Evolutionary conservation across 1,140 invertebrate species (phyloP).

Genomic region (Penaeus japonicus): DNA sequence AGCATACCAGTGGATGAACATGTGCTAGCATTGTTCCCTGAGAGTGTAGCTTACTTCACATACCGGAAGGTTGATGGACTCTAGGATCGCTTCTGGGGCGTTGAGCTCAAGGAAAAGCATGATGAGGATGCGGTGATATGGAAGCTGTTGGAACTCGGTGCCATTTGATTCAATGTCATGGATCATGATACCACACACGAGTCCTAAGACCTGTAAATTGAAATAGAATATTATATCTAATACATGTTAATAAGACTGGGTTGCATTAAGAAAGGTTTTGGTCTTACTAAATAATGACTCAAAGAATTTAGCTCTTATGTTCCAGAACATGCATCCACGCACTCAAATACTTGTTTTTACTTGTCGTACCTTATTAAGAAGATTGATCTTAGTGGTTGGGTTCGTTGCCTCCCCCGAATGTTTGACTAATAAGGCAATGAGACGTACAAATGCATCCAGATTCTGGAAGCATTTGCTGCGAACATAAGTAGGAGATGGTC

Average conservation of each 20-base stretch:
- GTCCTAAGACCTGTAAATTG: constrained; percentile 77
- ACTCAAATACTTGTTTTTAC: background rate
- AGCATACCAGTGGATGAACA: too few species aligned
- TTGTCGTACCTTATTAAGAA: constrained; percentile 86
- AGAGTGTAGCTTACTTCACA: constrained; percentile 37
- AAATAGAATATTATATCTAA: background rate
- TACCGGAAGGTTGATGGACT: constrained; percentile 88
- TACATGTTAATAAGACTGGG: too few species aligned
- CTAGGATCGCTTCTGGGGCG: constrained; percentile 88
- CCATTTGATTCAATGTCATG: constrained; percentile 90
- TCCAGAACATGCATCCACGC: too few species aligned
- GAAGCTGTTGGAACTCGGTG: constrained; percentile 93
- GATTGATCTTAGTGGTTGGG: constrained; percentile 92
- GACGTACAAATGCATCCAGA: constrained; percentile 92
- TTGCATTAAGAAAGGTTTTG: background rate
- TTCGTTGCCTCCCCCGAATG: constrained; percentile 86
- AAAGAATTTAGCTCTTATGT: too few species aligned
- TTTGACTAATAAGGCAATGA: constrained; percentile 95
- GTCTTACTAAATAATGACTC: background rate
- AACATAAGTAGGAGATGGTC: constrained; percentile 62
- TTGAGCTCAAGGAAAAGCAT: constrained; percentile 98
- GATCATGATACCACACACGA: constrained; percentile 91
- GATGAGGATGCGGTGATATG: constrained; percentile 96
- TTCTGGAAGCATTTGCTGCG: constrained; percentile 94
- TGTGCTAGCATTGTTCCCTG: too few species aligned